These are phyloP conservation scores for Xenotilapia flavipinnis DNA, from an alignment of 2,113 vertebrate genomes.

Conservation along the genomic window DNA sequence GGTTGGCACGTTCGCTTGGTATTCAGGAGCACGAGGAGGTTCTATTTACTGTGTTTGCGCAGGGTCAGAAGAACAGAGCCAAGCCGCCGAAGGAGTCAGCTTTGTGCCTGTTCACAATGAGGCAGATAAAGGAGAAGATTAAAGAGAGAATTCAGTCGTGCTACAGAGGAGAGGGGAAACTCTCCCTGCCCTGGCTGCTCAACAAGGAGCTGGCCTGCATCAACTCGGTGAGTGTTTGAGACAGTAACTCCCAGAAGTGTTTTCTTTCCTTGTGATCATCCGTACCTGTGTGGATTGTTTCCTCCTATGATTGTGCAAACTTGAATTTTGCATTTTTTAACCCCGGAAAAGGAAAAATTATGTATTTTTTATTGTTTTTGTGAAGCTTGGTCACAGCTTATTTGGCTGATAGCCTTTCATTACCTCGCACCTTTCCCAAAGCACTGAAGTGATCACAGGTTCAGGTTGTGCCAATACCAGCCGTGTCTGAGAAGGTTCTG, in stretches of 20 bases:
- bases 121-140: constrained; percentile 93
- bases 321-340: background rate
- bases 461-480: background rate
- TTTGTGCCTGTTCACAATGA: constrained; percentile 91
- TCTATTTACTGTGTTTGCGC: constrained; percentile 91
- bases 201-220: constrained; percentile 97
- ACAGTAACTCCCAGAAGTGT: background rate
- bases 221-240: constrained; percentile 84
- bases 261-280: background rate
- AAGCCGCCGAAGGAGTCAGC: constrained; percentile 93
- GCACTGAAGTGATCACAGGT: background rate
- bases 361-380: background rate
- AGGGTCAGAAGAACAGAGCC: constrained; percentile 95
- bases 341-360: background rate
- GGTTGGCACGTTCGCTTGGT: constrained; percentile 83
- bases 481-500: background rate
- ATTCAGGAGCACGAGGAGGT: constrained; percentile 87
- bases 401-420: background rate
- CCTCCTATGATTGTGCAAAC: background rate
- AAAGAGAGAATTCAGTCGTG: constrained; percentile 96
- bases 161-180: constrained; percentile 92
- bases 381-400: background rate
- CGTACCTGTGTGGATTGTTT: background rate
- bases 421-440: background rate
- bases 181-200: constrained; percentile 92